phyloP scores from a whole-genome alignment of 2,113 vertebrate genomes.

The Microcebus ravelobensis region DNA sequence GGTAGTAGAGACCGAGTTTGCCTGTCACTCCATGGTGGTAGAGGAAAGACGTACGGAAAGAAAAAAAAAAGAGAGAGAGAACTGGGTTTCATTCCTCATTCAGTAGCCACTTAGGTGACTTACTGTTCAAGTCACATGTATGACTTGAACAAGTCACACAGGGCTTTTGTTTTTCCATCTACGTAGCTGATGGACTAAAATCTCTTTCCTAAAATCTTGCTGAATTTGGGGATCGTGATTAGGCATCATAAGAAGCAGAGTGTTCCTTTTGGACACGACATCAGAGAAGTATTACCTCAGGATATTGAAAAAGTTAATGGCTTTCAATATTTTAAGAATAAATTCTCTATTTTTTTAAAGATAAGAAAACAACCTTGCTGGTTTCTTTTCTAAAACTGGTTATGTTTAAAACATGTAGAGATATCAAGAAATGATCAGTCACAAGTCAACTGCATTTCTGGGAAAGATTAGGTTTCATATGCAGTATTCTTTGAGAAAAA shows the following conservation, averaged over 20 bases:
- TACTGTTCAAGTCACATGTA: neutral
- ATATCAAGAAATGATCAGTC: neutral
- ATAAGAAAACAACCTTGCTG: neutral
- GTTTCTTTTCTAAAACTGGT: constrained; percentile 19
- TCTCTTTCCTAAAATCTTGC: neutral
- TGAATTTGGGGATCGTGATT: neutral
- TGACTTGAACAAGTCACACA: no score
- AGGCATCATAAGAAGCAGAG: neutral
- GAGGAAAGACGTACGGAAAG: neutral
- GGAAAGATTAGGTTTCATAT: neutral
- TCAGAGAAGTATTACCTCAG: neutral
- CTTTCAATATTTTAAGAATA: neutral
- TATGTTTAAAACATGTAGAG: neutral
- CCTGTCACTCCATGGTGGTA: neutral
- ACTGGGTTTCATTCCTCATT: neutral
- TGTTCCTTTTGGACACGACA: neutral
- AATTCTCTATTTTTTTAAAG: neutral
- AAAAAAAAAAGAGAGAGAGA: neutral
- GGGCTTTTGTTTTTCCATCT: neutral
- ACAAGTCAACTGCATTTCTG: neutral
- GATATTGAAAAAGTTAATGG: neutral
- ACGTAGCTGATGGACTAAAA: neutral
- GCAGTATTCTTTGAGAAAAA: neutral
- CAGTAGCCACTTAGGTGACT: neutral
- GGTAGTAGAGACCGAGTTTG: neutral